Conservation (phyloP, 2,113 vertebrate genomes). For the Erythrolamprus reginae region DNA sequence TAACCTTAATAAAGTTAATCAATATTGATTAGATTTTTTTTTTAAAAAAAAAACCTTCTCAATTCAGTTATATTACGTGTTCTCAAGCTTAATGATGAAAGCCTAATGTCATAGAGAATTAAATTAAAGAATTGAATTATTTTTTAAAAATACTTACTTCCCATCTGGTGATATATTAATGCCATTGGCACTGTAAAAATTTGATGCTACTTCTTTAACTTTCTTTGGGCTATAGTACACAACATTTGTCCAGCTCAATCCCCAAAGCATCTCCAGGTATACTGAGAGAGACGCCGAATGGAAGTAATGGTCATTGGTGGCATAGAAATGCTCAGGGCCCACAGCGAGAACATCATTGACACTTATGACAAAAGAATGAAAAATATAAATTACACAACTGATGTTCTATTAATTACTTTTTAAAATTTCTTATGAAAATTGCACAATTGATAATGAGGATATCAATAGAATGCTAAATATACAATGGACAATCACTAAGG, state of each 20-base stretch:
- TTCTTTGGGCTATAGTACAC: constrained; percentile 85
- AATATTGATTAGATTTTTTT: not conserved
- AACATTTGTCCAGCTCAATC: constrained; percentile 75
- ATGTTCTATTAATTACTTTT: not conserved
- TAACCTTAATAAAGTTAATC: not conserved
- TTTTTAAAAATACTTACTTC: constrained; percentile 70
- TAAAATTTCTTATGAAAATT: not conserved
- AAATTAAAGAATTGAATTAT: not conserved
- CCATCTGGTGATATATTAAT: constrained; percentile 84
- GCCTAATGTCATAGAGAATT: not conserved
- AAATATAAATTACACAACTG: not conserved
- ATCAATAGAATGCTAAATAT: too few species aligned
- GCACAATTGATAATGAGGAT: too few species aligned
- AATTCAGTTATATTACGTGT: not conserved
- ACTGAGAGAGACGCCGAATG: constrained; percentile 30
- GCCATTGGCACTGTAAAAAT: constrained; percentile 80
- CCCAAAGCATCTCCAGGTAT: constrained; percentile 67
- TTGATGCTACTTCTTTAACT: constrained; percentile 81
- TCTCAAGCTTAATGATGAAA: not conserved
- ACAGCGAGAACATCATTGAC: constrained; percentile 88
- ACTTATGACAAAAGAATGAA: constrained; percentile 59
- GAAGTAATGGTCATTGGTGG: constrained; percentile 90
- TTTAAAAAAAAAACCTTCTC: too few species aligned
- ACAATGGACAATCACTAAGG: too few species aligned
- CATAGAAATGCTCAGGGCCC: constrained; percentile 86